phyloP scores from a whole-genome alignment of 2,113 vertebrate species.

The Odontophorus gujanensis region DNA sequence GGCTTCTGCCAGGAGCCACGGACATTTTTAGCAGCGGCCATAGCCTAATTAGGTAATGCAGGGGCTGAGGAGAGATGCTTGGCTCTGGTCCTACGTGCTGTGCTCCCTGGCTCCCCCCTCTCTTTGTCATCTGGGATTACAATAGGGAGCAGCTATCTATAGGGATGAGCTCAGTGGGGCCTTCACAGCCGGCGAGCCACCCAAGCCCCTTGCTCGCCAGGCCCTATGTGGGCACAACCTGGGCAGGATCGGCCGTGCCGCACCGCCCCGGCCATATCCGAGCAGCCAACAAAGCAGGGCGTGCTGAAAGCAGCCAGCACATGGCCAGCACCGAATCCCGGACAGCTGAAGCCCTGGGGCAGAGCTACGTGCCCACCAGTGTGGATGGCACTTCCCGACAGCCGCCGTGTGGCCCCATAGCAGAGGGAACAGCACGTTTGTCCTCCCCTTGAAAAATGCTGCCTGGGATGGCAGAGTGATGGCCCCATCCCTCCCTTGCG shows the following conservation, averaged over 20 bases:
- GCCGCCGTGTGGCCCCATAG: background rate
- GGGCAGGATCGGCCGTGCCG: rapidly evolving
- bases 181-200: background rate
- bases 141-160: conserved; percentile 73
- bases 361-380: background rate
- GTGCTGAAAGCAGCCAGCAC: background rate
- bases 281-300: rapidly evolving
- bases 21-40: conserved; percentile 59
- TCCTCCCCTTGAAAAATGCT: background rate
- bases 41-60: conserved; percentile 79
- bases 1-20: conserved; percentile 27
- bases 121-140: conserved; percentile 77
- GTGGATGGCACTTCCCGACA: background rate
- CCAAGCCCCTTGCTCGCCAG: background rate
- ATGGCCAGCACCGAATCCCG: background rate
- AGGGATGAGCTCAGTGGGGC: conserved; percentile 73
- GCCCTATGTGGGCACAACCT: background rate
- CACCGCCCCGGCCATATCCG: background rate
- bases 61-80: conserved; percentile 64
- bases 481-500: rapidly evolving
- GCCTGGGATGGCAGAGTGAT: background rate
- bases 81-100: conserved; percentile 42
- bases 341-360: conserved; percentile 27
- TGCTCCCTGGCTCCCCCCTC: background rate
- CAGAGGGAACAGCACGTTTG: background rate